Evolutionary conservation across 2,113 vertebrate genomes (phyloP).

Genomic region (Amphiprion percula): DNA sequence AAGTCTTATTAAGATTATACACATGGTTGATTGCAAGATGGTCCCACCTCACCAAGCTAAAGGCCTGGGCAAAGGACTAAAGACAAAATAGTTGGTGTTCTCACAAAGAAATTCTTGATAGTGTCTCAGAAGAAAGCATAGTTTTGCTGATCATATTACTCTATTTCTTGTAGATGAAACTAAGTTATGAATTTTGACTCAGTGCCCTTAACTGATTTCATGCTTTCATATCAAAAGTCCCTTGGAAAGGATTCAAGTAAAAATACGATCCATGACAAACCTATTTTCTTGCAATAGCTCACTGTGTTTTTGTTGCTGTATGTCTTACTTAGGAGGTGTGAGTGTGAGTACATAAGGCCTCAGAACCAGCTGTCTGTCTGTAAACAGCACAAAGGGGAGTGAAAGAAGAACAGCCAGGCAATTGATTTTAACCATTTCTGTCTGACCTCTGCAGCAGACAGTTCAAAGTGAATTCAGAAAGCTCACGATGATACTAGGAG

Average conservation of each 20-base stretch:
- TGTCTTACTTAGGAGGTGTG: neutral
- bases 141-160: neutral
- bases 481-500: neutral
- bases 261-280: too few species aligned
- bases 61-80: conserved; percentile 7
- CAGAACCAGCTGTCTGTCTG: neutral
- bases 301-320: neutral
- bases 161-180: neutral
- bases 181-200: too few species aligned
- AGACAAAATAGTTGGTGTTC: too few species aligned
- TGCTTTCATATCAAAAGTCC: too few species aligned
- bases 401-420: neutral
- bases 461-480: neutral
- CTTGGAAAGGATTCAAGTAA: too few species aligned
- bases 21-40: conserved; percentile 70
- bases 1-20: conserved; percentile 75
- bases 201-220: too few species aligned
- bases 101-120: conserved; percentile 11
- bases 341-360: neutral
- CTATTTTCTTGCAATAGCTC: neutral
- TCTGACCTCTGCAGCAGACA: neutral
- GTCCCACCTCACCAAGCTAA: conserved; percentile 37
- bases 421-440: neutral
- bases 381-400: neutral
- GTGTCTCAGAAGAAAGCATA: neutral